Conservation (phyloP, 2,797 vertebrate species). For the Arnoldichthys spilopterus region DNA sequence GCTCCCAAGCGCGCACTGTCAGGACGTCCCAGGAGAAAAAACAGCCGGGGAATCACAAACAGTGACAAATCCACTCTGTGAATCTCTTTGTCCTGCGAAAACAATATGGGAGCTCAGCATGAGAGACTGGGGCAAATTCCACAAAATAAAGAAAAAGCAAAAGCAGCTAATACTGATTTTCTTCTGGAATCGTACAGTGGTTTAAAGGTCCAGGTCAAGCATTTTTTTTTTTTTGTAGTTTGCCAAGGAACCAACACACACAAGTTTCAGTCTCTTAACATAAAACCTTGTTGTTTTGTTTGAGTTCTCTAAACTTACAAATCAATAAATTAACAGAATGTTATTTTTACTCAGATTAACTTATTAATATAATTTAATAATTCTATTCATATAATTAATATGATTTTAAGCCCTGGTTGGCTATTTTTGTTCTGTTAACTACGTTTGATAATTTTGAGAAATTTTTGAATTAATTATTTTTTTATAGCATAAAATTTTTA, state of each 20-base stretch:
- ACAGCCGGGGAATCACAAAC: constrained; percentile 5
- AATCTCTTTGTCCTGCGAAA: background rate
- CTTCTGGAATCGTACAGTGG: background rate
- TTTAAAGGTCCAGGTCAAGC: background rate
- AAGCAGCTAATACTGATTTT: background rate
- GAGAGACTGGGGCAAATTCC: background rate
- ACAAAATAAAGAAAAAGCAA: background rate
- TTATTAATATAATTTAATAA: too few species aligned
- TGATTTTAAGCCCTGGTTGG: too few species aligned
- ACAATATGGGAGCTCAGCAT: background rate
- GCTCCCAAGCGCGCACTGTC: constrained; percentile 27
- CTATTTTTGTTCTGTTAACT: too few species aligned
- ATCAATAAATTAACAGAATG: too few species aligned
- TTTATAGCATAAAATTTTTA: too few species aligned
- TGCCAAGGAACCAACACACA: background rate
- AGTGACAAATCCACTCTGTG: constrained; percentile 13
- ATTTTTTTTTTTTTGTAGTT: background rate
- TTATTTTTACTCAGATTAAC: too few species aligned
- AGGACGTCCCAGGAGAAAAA: constrained; percentile 16
- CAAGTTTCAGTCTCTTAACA: too few species aligned
- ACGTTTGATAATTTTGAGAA: too few species aligned
- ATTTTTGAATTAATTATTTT: too few species aligned
- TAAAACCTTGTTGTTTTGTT: too few species aligned
- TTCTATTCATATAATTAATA: too few species aligned
- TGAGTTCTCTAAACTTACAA: too few species aligned